Percentiles rank a stretch among this genome's conserved stretches.
Conservation (phyloP, 2,113 vertebrate species). For the Neopipo cinnamomea region DNA sequence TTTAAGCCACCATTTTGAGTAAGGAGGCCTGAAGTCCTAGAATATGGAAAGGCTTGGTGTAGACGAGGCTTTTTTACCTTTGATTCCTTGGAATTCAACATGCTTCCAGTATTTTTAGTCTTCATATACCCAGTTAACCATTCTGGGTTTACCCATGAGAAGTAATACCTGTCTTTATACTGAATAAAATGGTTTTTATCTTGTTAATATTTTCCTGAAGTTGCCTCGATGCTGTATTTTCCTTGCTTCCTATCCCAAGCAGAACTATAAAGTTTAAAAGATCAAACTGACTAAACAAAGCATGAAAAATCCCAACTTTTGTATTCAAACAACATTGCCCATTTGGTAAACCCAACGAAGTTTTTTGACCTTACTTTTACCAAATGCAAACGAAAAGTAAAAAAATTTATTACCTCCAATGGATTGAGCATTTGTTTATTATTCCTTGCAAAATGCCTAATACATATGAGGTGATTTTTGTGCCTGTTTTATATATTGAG, state of each 20-base stretch:
- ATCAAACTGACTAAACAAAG: background rate
- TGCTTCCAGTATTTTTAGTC: background rate
- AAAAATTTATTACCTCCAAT: background rate
- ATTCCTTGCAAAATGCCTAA: background rate
- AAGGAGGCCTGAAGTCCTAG: background rate
- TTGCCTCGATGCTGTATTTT: background rate
- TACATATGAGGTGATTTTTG: background rate
- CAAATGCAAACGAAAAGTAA: background rate
- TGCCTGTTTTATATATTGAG: background rate
- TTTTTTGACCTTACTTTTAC: background rate
- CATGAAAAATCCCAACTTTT: background rate
- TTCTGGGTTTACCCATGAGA: background rate
- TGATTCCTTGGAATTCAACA: background rate
- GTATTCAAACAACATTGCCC: fast-evolving
- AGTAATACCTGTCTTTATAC: background rate
- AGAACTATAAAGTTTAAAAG: background rate
- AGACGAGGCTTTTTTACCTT: background rate
- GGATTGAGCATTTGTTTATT: background rate
- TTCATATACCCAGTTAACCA: background rate
- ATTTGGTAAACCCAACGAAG: background rate
- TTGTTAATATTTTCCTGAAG: background rate
- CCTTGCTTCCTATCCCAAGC: background rate
- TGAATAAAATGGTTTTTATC: background rate
- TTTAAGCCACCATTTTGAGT: background rate
- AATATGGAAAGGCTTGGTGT: background rate